Percentiles rank a stretch among this genome's conserved stretches.
Evolutionary conservation across 2,797 vertebrate species (phyloP).

Genomic region (Melanotaenia trifasciata): DNA sequence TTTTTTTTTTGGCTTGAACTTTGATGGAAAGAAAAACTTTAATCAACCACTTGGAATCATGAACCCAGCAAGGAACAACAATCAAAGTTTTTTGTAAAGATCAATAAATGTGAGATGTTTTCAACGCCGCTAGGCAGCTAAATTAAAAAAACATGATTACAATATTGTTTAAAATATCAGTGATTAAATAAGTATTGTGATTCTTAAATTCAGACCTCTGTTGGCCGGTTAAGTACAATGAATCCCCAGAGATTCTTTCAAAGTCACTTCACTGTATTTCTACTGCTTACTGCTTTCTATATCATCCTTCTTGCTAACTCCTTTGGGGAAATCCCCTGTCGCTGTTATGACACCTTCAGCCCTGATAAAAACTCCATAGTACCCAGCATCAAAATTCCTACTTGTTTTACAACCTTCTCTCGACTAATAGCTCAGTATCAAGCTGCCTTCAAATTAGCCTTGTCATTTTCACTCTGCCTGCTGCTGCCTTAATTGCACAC

Average conservation of each 20-base stretch:
- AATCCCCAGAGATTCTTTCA: constrained; percentile 2
- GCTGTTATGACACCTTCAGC: constrained; percentile 67
- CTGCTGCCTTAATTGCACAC: constrained; percentile 9
- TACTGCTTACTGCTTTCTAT: not conserved
- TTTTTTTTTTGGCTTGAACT: no score
- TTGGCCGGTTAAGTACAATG: constrained; percentile 6
- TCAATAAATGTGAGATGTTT: no score
- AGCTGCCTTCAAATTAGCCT: constrained; percentile 65
- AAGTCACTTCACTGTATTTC: constrained; percentile 9
- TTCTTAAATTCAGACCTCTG: constrained; percentile 3
- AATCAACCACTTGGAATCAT: no score
- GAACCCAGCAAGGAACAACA: no score
- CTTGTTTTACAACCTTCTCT: constrained; percentile 77
- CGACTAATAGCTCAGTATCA: constrained; percentile 67
- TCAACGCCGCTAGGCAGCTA: not conserved
- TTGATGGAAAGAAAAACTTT: no score
- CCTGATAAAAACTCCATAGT: constrained; percentile 70
- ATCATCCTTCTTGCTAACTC: constrained; percentile 18
- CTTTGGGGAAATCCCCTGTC: constrained; percentile 36
- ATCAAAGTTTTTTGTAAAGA: no score
- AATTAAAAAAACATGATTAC: not conserved
- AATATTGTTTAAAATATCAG: not conserved
- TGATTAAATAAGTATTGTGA: not conserved
- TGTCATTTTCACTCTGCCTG: constrained; percentile 53
- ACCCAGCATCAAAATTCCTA: constrained; percentile 77